Conservation (phyloP, 2,113 vertebrate genomes). For the Pelusios castaneus region DNA sequence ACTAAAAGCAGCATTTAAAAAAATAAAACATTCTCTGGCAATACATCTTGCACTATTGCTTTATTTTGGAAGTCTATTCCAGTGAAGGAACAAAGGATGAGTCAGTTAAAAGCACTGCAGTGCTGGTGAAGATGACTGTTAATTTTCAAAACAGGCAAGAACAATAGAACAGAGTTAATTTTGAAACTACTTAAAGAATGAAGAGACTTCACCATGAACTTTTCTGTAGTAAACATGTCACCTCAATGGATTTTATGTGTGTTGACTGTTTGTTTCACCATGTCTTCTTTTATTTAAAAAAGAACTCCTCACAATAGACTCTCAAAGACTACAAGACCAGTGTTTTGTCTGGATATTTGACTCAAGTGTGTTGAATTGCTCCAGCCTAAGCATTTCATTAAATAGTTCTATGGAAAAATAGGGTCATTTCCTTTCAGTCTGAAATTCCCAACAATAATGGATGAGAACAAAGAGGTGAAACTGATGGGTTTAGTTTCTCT, state of each 20-base stretch:
- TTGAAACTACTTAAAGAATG: constrained; percentile 19
- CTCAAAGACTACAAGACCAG: not conserved
- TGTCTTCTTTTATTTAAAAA: not conserved
- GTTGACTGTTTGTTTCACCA: not conserved
- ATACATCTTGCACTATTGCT: constrained; percentile 2
- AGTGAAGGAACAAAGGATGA: not conserved
- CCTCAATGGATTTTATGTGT: not conserved
- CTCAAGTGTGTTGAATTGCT: not conserved
- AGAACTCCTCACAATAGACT: not conserved
- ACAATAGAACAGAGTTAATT: constrained; percentile 13
- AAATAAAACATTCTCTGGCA: not conserved
- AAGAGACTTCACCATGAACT: not conserved
- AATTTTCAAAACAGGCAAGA: constrained; percentile 40
- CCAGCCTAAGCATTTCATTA: not conserved
- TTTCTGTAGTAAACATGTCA: not conserved
- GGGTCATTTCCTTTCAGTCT: not conserved
- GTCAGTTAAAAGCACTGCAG: constrained; percentile 55
- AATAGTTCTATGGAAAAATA: not conserved
- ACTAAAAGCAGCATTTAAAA: not conserved
- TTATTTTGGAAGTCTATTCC: not conserved
- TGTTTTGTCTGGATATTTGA: not conserved
- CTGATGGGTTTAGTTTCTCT: not conserved
- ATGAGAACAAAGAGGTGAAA: not conserved
- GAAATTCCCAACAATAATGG: not conserved
- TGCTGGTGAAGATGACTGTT: constrained; percentile 41